Conservation (phyloP, 2,888 invertebrate species). For the Strigamia crassipes region DNA sequence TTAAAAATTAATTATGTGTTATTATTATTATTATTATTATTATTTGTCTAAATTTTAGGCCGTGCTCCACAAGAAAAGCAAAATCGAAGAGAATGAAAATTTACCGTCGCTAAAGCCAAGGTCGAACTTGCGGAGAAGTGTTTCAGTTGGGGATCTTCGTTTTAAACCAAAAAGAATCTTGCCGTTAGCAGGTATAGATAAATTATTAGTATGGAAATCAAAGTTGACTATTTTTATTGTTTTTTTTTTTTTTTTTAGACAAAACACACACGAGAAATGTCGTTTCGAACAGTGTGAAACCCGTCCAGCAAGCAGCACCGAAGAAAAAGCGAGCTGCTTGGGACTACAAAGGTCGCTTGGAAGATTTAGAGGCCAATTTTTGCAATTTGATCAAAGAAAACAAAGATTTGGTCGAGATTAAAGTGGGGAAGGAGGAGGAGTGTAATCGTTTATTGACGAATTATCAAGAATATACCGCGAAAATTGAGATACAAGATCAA, state of each 20-base stretch:
- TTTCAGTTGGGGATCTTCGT: neutral
- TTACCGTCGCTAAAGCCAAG: neutral
- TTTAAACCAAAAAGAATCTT: neutral
- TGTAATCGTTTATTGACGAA: neutral
- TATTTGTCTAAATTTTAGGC: neutral
- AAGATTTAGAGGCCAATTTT: constrained; percentile 55
- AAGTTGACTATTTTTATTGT: no score
- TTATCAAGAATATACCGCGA: neutral
- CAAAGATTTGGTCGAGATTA: constrained; percentile 46
- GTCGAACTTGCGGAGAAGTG: neutral
- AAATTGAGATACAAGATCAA: neutral
- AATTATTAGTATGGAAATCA: no score
- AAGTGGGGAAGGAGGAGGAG: constrained; percentile 42
- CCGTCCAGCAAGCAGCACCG: neutral
- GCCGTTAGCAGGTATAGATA: neutral
- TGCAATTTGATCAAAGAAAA: neutral
- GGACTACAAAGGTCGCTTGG: constrained; percentile 47
- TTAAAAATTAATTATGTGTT: no score
- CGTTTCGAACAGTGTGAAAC: neutral
- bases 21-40: neutral
- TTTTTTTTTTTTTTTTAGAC: neutral
- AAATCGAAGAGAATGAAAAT: neutral
- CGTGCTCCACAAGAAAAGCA: neutral
- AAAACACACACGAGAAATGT: neutral
- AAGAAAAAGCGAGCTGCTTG: constrained; percentile 43